phyloP scores from a whole-genome alignment of 1,140 invertebrate species.

The Brachionus paranguensis region DNA sequence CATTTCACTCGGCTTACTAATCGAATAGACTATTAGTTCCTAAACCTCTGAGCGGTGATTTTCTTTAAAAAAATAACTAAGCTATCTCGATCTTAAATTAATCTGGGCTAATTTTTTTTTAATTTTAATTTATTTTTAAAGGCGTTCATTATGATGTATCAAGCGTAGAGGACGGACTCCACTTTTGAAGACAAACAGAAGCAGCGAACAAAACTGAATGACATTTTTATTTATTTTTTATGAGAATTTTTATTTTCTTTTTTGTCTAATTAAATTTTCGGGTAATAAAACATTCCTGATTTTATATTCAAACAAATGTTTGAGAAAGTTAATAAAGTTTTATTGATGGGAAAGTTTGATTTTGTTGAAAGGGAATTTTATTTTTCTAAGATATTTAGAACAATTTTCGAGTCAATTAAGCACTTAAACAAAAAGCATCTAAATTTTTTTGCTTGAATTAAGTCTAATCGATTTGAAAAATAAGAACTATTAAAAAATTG shows the following conservation, averaged over 20 bases:
- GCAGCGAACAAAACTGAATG: not conserved
- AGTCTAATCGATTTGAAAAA: not conserved
- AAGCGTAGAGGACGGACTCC: not conserved
- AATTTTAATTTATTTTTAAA: not conserved
- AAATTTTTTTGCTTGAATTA: not conserved
- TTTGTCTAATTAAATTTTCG: not conserved
- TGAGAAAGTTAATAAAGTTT: not conserved
- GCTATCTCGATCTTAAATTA: not conserved
- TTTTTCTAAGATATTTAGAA: not conserved
- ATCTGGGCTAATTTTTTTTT: not conserved
- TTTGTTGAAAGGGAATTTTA: not conserved
- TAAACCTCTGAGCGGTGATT: not conserved
- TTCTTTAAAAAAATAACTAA: not conserved
- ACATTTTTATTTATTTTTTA: constrained; percentile 23
- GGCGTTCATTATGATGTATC: constrained; percentile 35
- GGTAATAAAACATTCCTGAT: not conserved
- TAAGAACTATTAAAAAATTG: not conserved
- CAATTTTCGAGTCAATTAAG: not conserved
- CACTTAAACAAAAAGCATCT: not conserved
- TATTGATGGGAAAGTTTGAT: not conserved
- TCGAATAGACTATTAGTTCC: constrained; percentile 11
- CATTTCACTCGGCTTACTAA: constrained; percentile 2
- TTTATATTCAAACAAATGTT: not conserved
- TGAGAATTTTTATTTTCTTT: not conserved
- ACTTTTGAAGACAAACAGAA: not conserved